Evolutionary conservation across 2,113 vertebrate genomes (phyloP).

Genomic region (Aramus guarauna): DNA sequence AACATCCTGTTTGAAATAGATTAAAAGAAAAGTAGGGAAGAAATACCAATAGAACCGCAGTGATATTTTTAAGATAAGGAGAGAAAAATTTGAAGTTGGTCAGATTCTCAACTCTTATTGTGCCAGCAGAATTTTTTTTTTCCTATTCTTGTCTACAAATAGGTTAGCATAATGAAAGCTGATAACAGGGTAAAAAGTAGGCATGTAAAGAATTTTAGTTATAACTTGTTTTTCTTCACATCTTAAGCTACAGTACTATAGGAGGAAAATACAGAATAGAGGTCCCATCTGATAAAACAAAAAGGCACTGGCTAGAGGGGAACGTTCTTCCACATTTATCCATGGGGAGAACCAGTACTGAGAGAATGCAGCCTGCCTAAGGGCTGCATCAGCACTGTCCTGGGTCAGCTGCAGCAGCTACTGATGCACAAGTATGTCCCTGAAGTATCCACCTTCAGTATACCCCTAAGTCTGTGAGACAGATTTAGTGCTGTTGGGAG

Average conservation of each 20-base stretch:
- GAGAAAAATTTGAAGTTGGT: background rate
- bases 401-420: background rate
- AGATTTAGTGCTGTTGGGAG: background rate
- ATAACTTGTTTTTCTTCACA: background rate
- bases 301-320: background rate
- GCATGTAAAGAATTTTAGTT: background rate
- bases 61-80: background rate
- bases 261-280: background rate
- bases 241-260: background rate
- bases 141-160: background rate
- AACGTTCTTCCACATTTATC: background rate
- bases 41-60: background rate
- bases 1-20: background rate
- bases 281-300: background rate
- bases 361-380: accelerated
- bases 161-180: background rate
- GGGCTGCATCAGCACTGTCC: background rate
- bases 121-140: background rate
- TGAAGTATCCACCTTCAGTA: background rate
- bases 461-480: background rate
- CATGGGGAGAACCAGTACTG: background rate
- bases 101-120: background rate
- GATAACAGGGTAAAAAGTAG: background rate
- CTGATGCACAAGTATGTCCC: background rate
- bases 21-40: background rate